phyloP scores from a whole-genome alignment of 2,113 vertebrate genomes.

The Geococcyx californianus region DNA sequence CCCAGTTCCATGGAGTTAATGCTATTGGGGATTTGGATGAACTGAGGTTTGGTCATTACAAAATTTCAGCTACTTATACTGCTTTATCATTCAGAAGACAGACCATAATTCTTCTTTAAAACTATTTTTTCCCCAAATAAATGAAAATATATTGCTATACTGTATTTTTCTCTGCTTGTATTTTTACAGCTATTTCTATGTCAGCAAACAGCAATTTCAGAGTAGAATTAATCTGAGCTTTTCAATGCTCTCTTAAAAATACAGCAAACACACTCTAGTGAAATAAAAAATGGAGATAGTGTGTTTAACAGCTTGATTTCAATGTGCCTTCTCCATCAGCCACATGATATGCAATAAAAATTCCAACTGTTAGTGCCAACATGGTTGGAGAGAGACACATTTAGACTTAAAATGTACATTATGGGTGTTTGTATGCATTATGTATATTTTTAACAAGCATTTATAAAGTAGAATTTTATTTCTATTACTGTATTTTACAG shows the following conservation, averaged over 20 bases:
- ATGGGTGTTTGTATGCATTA: background rate
- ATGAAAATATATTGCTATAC: constrained; percentile 53
- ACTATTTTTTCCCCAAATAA: constrained; percentile 45
- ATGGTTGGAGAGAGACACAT: background rate
- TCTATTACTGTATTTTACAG: constrained; percentile 15
- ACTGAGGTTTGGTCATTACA: constrained; percentile 44
- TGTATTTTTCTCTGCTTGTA: constrained; percentile 21
- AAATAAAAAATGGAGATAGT: constrained; percentile 51
- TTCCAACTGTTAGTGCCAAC: constrained; percentile 15
- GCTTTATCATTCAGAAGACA: constrained; percentile 54
- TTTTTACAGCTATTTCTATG: constrained; percentile 61
- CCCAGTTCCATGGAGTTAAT: constrained; percentile 29
- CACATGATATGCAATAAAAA: constrained; percentile 23
- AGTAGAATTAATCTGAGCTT: constrained; percentile 57
- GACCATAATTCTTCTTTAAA: constrained; percentile 56
- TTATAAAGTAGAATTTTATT: constrained; percentile 31
- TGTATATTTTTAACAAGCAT: background rate
- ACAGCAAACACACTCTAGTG: constrained; percentile 38
- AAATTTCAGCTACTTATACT: constrained; percentile 50
- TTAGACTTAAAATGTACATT: constrained; percentile 8
- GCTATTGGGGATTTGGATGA: constrained; percentile 55
- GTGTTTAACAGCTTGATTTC: constrained; percentile 60
- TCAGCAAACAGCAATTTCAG: constrained; percentile 61
- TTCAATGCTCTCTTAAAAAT: constrained; percentile 50
- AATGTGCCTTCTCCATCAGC: constrained; percentile 19